Evolutionary conservation across 2,888 invertebrate species (phyloP).

Genomic region (Cataglyphis rosenhaueri): DNA sequence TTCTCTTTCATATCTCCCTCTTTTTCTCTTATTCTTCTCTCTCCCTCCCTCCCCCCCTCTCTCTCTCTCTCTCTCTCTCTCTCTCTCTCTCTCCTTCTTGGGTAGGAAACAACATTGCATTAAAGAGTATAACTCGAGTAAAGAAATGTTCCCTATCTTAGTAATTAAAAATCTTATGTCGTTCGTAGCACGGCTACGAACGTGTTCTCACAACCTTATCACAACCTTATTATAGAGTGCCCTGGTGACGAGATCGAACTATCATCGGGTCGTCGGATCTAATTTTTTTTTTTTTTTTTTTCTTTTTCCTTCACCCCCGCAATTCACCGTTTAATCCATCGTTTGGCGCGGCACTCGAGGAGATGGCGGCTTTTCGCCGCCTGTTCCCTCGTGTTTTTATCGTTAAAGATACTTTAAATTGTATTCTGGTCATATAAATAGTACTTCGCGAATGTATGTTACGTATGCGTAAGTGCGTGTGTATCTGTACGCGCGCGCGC

Average conservation of each 20-base stretch:
- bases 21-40: slow-evolving; percentile 25
- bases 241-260: slow-evolving; percentile 71
- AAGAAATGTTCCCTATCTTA: slow-evolving; percentile 70
- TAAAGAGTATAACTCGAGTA: slow-evolving; percentile 63
- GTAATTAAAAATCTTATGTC: slow-evolving; percentile 80
- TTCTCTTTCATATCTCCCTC: neutral
- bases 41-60: neutral
- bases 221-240: slow-evolving; percentile 85
- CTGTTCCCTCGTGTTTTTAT: slow-evolving; percentile 62
- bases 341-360: slow-evolving; percentile 65
- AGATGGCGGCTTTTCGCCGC: slow-evolving; percentile 58
- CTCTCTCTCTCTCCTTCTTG: slow-evolving; percentile 48
- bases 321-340: slow-evolving; percentile 39
- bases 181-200: slow-evolving; percentile 83
- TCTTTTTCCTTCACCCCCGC: slow-evolving; percentile 8
- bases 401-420: slow-evolving; percentile 54
- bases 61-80: neutral
- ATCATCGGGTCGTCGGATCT: slow-evolving; percentile 27
- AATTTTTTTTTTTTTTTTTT: slow-evolving; percentile 22
- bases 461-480: slow-evolving; percentile 1
- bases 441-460: slow-evolving; percentile 32
- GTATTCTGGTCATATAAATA: slow-evolving; percentile 60
- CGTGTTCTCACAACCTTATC: slow-evolving; percentile 85
- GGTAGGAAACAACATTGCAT: slow-evolving; percentile 63
- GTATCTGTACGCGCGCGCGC: neutral